Evolutionary conservation across 2,113 vertebrate genomes (phyloP).

Genomic region (Noturus placidus): DNA sequence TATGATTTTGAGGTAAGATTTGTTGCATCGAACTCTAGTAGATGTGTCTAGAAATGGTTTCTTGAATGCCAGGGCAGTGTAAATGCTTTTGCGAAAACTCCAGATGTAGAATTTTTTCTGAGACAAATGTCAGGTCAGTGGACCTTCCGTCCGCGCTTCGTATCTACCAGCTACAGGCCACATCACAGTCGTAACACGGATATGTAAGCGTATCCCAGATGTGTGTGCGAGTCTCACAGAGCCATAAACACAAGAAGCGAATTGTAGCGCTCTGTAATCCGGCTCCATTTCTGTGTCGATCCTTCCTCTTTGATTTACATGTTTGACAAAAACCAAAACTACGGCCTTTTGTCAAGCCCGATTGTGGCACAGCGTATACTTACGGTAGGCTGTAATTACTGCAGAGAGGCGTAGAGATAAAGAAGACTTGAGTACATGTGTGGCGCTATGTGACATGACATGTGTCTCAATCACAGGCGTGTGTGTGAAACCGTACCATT

Average conservation of each 20-base stretch:
- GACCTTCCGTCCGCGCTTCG: neutral
- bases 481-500: neutral
- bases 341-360: neutral
- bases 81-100: neutral
- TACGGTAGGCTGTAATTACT: constrained; percentile 23
- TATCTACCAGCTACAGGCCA: neutral
- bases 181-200: neutral
- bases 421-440: neutral
- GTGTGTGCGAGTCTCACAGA: neutral
- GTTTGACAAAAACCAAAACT: constrained; percentile 6
- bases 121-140: neutral
- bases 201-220: neutral
- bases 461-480: neutral
- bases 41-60: neutral
- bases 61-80: neutral
- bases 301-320: neutral
- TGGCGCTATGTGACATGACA: neutral
- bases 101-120: neutral
- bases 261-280: neutral
- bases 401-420: neutral
- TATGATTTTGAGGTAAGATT: neutral
- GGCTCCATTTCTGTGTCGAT: neutral
- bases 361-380: neutral
- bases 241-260: neutral
- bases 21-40: neutral